These are phyloP conservation scores for Sesamia inferens DNA, from an alignment of 2,888 invertebrate species.

Conservation along the genomic window DNA sequence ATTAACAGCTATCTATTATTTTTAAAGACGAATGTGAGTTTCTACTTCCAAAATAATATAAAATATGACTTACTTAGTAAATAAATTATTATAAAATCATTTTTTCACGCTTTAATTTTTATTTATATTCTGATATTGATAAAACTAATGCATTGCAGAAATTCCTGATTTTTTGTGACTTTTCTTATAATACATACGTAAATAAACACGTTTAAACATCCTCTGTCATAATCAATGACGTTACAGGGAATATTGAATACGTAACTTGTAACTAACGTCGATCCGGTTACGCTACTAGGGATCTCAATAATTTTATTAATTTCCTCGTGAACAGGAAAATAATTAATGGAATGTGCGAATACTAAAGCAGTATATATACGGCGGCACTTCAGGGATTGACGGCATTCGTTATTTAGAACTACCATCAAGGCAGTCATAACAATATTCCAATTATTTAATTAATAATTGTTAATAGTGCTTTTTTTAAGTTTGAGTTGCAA, in stretches of 20 bases:
- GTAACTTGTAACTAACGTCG: constrained; percentile 14
- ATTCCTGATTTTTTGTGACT: neutral
- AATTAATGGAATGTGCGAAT: neutral
- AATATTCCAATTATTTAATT: constrained; percentile 24
- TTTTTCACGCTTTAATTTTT: neutral
- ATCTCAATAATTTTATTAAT: constrained; percentile 15
- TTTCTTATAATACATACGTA: neutral
- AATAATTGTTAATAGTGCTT: constrained; percentile 23
- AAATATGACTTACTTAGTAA: no score
- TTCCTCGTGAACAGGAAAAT: constrained; percentile 41
- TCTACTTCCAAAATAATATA: neutral
- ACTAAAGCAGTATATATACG: constrained; percentile 26
- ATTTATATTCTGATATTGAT: neutral
- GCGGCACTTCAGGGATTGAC: neutral
- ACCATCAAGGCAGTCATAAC: constrained; percentile 45
- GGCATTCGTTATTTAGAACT: constrained; percentile 47
- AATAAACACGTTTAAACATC: neutral
- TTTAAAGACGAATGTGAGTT: neutral
- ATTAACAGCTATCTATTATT: neutral
- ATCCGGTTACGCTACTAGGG: neutral
- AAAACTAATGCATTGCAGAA: neutral
- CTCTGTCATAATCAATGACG: constrained; percentile 34
- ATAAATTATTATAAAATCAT: neutral
- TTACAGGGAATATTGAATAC: constrained; percentile 26
- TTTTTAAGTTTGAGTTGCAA: constrained; percentile 31